Base-by-base conservation (phyloP, 2,888 invertebrate species). In the Sthenelais limicola region DNA sequence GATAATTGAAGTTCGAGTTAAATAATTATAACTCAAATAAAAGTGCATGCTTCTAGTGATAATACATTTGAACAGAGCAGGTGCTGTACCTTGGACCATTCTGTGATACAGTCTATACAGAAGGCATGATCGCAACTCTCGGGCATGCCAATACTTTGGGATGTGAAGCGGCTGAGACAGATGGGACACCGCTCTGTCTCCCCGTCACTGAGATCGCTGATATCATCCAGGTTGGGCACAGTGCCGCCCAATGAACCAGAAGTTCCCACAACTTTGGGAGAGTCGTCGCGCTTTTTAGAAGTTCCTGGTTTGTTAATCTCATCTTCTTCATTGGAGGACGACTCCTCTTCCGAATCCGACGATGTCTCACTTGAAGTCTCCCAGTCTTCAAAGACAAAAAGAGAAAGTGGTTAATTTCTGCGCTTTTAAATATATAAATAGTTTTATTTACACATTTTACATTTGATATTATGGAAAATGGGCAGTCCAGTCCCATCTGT, bases 11-110 rank as follows among this genome's bases (percentile, higher is more conserved):
- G n/a, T n/a, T n/a, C n/a, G n/a, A n/a, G n/a, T n/a, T n/a, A n/a
- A n/a, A n/a, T n/a, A n/a, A n/a, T n/a, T n/a, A n/a, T n/a, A n/a
- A n/a, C n/a, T n/a, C n/a, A n/a, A n/a, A n/a, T n/a, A n/a, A n/a
- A n/a, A n/a, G n/a, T n/a, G n/a, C n/a, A n/a, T n/a, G n/a, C n/a
- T n/a, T n/a, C n/a, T n/a, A n/a, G n/a, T n/a, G n/a, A n/a, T n/a
- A n/a, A n/a, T n/a, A n/a, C n/a, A n/a, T n/a, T n/a, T n/a, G n/a
- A n/a, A n/a, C n/a, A n/a, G n/a, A n/a, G n/a, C n/a, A n/a, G n/a
- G n/a, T n/a, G n/a, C n/a, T n/a, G n/a, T 85, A 90, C 90, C 86
- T 93, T 94, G n/a, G 96, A 92, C 97, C 97, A 97, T 86, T 96
- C 95, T 68, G 92, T 91, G 77, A 97, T 93, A 87, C 97, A 97